phyloP scores from a whole-genome alignment of 2,888 invertebrate species.

The Teleogryllus oceanicus region DNA sequence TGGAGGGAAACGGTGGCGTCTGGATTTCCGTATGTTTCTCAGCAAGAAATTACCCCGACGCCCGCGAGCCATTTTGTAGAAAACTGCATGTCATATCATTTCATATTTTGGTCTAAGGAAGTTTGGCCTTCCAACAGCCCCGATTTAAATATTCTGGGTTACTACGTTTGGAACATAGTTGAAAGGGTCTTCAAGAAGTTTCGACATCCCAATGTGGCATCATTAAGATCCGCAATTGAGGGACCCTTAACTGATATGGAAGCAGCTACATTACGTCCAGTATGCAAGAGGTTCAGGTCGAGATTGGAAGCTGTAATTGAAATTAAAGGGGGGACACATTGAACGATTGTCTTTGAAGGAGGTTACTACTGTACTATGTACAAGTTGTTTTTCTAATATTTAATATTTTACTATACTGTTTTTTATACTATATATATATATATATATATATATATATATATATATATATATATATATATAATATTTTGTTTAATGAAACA shows the following conservation, averaged over 20 bases:
- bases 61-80: not conserved
- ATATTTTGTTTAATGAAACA: not conserved
- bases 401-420: not conserved
- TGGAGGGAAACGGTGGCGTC: not conserved
- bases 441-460: too few species aligned
- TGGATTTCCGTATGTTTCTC: not conserved
- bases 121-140: not conserved
- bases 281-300: not conserved
- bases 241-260: not conserved
- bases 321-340: not conserved
- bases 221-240: not conserved
- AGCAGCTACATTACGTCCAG: not conserved
- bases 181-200: not conserved
- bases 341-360: not conserved
- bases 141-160: too few species aligned
- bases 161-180: not conserved
- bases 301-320: not conserved
- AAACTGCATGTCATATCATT: not conserved
- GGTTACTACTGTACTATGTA: not conserved
- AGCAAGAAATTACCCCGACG: not conserved
- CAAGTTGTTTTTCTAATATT: not conserved
- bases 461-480: too few species aligned
- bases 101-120: constrained; percentile 20
- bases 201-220: not conserved
- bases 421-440: too few species aligned